Conservation (phyloP, 2,888 invertebrate genomes). For the Epirrhoe tristata region DNA sequence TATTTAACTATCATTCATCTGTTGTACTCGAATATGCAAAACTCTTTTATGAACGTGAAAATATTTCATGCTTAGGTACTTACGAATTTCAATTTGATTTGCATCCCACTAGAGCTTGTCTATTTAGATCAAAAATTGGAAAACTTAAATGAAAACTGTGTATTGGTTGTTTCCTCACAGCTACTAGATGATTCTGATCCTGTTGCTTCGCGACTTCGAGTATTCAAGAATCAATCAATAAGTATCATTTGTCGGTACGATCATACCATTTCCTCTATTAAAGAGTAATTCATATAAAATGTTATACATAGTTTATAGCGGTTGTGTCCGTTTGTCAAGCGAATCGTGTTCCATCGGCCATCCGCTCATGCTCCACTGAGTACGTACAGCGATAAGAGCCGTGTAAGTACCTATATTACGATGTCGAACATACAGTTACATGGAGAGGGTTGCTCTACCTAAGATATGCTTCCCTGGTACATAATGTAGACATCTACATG, state of each 20-base stretch:
- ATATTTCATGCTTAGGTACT: not conserved
- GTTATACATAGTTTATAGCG: constrained; percentile 17
- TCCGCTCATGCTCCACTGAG: constrained; percentile 57
- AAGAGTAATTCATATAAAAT: constrained; percentile 1
- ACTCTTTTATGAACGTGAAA: not conserved
- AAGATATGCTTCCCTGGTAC: not conserved
- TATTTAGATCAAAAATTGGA: too few relatives aligned
- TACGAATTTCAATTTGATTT: not conserved
- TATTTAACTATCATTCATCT: not conserved
- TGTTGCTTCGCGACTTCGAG: too few relatives aligned
- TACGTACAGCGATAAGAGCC: constrained; percentile 57
- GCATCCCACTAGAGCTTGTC: too few relatives aligned
- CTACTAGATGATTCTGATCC: too few relatives aligned
- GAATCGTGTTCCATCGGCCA: constrained; percentile 60
- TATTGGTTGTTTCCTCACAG: too few relatives aligned
- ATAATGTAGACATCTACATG: not conserved
- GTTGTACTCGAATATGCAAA: not conserved
- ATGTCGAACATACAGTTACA: constrained; percentile 14
- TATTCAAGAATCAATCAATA: too few relatives aligned
- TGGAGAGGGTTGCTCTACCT: constrained; percentile 1
- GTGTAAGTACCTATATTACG: constrained; percentile 22
- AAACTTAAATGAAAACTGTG: too few relatives aligned
- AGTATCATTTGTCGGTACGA: too few relatives aligned
- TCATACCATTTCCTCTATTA: too few relatives aligned
- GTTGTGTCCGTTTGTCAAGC: constrained; percentile 36